Evolutionary conservation across 2,797 vertebrate species (phyloP).

Genomic region (Hydrophis major): DNA sequence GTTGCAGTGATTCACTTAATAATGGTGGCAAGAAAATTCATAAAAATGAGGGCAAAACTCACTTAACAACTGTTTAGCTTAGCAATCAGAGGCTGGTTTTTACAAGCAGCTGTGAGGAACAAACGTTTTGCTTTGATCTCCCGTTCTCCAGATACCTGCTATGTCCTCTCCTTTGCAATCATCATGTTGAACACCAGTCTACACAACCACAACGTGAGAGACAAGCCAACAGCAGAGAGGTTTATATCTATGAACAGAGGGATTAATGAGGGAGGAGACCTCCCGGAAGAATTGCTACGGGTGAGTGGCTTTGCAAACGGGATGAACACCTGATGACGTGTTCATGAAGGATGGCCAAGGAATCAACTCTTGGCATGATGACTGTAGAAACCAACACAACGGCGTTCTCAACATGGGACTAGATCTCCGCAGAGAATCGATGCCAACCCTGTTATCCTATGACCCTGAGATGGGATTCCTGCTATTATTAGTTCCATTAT

Average conservation of each 20-base stretch:
- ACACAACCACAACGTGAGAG: slow-evolving; percentile 95
- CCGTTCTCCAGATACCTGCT: slow-evolving; percentile 86
- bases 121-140: slow-evolving; percentile 16
- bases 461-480: background rate
- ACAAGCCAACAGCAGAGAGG: slow-evolving; percentile 92
- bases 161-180: slow-evolving; percentile 94
- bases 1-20: no score
- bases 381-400: background rate
- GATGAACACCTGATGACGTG: background rate
- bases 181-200: slow-evolving; percentile 99
- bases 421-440: background rate
- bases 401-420: background rate
- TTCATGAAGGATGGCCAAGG: background rate
- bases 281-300: slow-evolving; percentile 93
- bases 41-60: background rate
- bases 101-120: background rate
- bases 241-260: slow-evolving; percentile 98
- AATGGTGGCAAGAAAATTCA: background rate
- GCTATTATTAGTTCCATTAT: background rate
- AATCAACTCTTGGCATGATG: slow-evolving; percentile 1
- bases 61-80: background rate
- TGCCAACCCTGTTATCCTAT: no score
- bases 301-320: slow-evolving; percentile 70
- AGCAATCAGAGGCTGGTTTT: background rate
- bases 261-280: slow-evolving; percentile 95